phyloP scores from a whole-genome alignment of 2,113 vertebrate species.

The Talpa occidentalis region DNA sequence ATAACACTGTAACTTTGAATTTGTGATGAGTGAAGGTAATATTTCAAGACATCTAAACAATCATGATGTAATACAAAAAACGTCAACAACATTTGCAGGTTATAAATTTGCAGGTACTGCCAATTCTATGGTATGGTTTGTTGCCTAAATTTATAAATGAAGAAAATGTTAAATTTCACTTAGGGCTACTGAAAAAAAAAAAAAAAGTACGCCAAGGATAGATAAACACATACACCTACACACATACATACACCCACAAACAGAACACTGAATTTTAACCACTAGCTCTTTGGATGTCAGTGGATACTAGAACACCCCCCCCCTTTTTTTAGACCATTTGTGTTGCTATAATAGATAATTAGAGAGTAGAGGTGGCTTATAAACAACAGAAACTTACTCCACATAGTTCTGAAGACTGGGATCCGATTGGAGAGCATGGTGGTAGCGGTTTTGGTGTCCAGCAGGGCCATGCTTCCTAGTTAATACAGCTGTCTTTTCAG shows the following conservation, averaged over 20 bases:
- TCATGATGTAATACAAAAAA: not conserved
- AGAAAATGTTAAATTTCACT: not conserved
- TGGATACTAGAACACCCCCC: not conserved
- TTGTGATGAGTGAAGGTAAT: not conserved
- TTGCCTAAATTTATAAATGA: not conserved
- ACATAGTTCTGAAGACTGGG: not conserved
- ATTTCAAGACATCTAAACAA: not conserved
- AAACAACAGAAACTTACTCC: not conserved
- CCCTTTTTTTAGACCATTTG: not conserved
- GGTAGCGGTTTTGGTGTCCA: not conserved
- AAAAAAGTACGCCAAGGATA: not conserved
- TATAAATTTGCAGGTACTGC: not conserved
- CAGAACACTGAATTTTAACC: not conserved
- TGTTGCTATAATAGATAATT: not conserved
- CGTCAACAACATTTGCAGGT: not conserved
- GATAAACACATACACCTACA: not conserved
- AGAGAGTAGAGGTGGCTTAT: not conserved
- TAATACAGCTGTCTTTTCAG: not conserved
- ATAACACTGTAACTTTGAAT: not conserved
- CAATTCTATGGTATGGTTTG: not conserved
- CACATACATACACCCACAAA: not conserved
- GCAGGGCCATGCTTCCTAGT: not conserved
- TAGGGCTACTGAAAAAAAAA: not conserved
- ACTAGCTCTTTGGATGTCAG: not conserved
- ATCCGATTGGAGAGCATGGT: not conserved